Conservation (phyloP, 2,888 invertebrate species). For the Galeopsomyia nigrocyanea region DNA sequence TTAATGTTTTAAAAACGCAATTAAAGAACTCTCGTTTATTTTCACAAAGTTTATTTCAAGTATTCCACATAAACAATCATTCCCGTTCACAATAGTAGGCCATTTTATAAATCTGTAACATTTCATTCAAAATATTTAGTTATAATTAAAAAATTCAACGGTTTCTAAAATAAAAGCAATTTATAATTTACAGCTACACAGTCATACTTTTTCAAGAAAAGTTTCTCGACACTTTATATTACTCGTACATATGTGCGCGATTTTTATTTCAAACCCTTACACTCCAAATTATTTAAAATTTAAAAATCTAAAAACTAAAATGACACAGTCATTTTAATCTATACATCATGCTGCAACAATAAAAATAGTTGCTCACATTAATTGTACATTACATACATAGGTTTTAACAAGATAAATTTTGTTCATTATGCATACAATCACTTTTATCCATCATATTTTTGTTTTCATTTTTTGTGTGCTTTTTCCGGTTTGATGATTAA, state of each 20-base stretch:
- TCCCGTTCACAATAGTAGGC: slow-evolving; percentile 44
- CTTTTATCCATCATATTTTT: background rate
- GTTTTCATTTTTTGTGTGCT: background rate
- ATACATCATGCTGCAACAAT: slow-evolving; percentile 45
- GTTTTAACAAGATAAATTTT: slow-evolving; percentile 47
- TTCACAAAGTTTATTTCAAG: slow-evolving; percentile 44
- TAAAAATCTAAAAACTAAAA: slow-evolving; percentile 47
- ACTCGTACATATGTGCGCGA: slow-evolving; percentile 43
- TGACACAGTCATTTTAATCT: slow-evolving; percentile 48
- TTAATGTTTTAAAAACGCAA: no score
- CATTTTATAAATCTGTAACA: slow-evolving; percentile 47
- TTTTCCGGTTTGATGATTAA: slow-evolving; percentile 22
- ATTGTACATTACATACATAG: slow-evolving; percentile 47
- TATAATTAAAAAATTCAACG: slow-evolving; percentile 48
- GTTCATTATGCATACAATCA: slow-evolving; percentile 38
- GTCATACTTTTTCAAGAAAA: slow-evolving; percentile 44
- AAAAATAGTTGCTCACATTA: slow-evolving; percentile 44
- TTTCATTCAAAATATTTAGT: slow-evolving; percentile 44
- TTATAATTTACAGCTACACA: slow-evolving; percentile 45
- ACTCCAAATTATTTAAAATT: slow-evolving; percentile 48
- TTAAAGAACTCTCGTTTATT: slow-evolving; percentile 4
- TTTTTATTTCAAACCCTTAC: slow-evolving; percentile 30
- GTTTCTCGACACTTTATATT: slow-evolving; percentile 41
- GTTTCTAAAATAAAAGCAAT: slow-evolving; percentile 46
- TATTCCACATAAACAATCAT: slow-evolving; percentile 47